Evolutionary conservation across 2,888 invertebrate genomes (phyloP), one percentile per base, ranked within the genome.

Genomic region (Erebia palarica): DNA sequence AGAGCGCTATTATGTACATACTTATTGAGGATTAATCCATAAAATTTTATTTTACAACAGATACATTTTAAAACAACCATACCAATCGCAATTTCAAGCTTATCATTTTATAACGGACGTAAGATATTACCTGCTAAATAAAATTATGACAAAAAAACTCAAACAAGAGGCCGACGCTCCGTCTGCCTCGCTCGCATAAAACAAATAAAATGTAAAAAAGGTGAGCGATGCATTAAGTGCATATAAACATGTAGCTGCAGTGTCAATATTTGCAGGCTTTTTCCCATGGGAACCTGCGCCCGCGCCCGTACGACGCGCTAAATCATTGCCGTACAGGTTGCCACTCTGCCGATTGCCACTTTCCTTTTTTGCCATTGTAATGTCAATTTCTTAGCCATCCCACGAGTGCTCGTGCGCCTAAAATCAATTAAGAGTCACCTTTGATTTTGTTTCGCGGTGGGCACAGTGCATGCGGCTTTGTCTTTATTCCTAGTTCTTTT

Each of bases 191-290:
- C 86, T 84, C 86, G 87, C 81, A 85, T 84, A 83, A 81, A 87
- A 85, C 92, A 92, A 93, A 92, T 89, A 91, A 89, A 88, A 91
- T 89, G 86, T 88, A 91, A 91, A 91, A 80, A 91, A 91, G 89
- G 87, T 89, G 90, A 86, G 89, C 90, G 90, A 86, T 90, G 92
- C 92, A 92, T 93, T 92, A 93, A 93, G 92, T 90, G 92, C 91
- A 89, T 91, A 92, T 93, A 92, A 92, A 92, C 92, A 91, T 92
- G 91, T 91, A 89, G 87, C 86, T 86, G 87, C 86, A 89, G 90
- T 92, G 93, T 92, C 92, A 93, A 93, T 92, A 93, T 93, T 92
- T 87, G 91, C 90, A 79, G 85, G 83, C 86, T 86, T 83, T 90
- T 92, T 93, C 92, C 92, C 92, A 92, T 91, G 92, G 92, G 92